Conservation (phyloP, 2,797 vertebrate species). For the Nyctibius grandis region DNA sequence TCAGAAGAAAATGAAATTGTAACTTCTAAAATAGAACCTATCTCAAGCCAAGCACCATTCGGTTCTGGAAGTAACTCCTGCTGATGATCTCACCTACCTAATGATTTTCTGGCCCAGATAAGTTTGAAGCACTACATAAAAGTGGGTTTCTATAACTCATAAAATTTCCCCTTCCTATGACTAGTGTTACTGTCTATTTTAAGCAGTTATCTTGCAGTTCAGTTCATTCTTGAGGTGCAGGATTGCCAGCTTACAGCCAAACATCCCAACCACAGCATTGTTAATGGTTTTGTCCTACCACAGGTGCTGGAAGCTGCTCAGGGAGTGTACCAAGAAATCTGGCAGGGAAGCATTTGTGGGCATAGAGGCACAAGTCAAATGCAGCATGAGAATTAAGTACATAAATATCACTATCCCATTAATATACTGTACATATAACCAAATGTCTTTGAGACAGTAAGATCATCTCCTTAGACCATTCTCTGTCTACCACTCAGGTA, state of each 20-base stretch:
- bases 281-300: not conserved
- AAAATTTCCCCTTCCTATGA: not conserved
- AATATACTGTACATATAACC: rapidly evolving
- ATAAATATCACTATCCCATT: not conserved
- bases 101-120: not conserved
- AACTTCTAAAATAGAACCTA: not conserved
- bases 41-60: not conserved
- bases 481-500: not conserved
- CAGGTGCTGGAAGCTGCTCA: not conserved
- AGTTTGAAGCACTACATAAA: not conserved
- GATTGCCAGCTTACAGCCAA: not conserved
- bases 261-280: not conserved
- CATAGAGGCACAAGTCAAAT: not conserved
- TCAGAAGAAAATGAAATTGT: not conserved
- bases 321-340: not conserved
- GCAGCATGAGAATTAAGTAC: not conserved
- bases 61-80: not conserved
- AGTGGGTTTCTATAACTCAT: not conserved
- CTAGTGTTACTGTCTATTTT: not conserved
- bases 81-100: not conserved
- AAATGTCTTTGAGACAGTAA: not conserved
- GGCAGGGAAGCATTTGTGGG: not conserved
- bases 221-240: not conserved
- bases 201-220: not conserved
- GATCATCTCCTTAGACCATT: not conserved